Conservation (phyloP, 37 sponge, comb jelly and placozoan species). For the Agelas oroides region DNA sequence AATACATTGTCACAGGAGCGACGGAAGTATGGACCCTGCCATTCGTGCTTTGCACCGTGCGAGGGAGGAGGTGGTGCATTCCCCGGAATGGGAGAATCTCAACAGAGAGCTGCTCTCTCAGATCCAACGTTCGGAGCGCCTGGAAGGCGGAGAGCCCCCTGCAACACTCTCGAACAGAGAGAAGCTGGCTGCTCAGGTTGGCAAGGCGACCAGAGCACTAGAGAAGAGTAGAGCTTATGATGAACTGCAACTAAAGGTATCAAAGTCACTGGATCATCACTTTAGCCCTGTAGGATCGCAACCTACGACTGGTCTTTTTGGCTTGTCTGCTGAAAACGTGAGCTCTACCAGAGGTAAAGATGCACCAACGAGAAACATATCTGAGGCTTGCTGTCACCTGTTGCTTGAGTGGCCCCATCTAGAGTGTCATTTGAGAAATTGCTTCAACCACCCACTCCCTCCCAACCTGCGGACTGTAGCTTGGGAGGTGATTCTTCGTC, state of each 20-base stretch:
- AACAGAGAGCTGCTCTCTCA: slow-evolving; percentile 14
- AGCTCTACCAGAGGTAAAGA: background rate
- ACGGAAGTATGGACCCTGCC: background rate
- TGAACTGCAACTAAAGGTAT: background rate
- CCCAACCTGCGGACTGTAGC: background rate
- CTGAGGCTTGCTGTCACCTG: slow-evolving; percentile 13
- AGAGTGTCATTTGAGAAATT: background rate
- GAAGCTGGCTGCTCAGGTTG: slow-evolving; percentile 20
- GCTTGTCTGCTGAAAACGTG: background rate
- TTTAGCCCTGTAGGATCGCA: slow-evolving; percentile 1
- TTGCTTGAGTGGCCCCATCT: slow-evolving; percentile 21
- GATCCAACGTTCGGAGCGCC: background rate
- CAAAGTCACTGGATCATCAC: background rate
- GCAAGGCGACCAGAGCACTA: slow-evolving; percentile 5
- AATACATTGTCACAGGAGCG: background rate
- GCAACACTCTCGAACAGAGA: slow-evolving; percentile 1
- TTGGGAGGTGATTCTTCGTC: slow-evolving; percentile 11
- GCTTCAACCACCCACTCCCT: slow-evolving; percentile 22
- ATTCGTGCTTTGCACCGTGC: background rate
- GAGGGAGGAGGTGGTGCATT: slow-evolving; percentile 3
- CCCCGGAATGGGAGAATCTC: slow-evolving; percentile 11
- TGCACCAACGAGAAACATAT: background rate
- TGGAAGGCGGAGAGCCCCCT: background rate
- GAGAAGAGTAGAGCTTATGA: background rate
- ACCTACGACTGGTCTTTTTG: too few species aligned